Conservation (phyloP, 2,113 vertebrate genomes). For the Loxodonta africana region DNA sequence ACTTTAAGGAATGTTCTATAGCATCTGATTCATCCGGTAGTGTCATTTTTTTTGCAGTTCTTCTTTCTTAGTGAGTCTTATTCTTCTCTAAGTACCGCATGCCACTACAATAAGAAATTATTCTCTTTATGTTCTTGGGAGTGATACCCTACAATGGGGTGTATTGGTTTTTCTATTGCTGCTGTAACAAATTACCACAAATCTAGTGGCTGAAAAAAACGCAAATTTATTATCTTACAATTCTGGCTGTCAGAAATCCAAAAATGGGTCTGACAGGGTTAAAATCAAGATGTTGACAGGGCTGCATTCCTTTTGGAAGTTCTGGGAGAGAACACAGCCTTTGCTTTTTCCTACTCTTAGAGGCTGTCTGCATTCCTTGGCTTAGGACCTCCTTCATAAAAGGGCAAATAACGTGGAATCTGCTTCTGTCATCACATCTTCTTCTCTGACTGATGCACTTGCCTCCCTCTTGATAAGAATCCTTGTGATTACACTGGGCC, state of each 20-base stretch:
- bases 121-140: not conserved
- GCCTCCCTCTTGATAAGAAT: not conserved
- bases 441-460: not conserved
- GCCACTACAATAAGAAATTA: not conserved
- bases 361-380: too few relatives aligned
- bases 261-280: not conserved
- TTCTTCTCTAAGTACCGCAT: not conserved
- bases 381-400: not conserved
- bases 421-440: not conserved
- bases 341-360: too few relatives aligned
- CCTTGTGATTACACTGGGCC: not conserved
- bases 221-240: too few relatives aligned
- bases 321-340: too few relatives aligned
- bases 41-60: not conserved
- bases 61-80: not conserved
- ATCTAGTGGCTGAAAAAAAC: too few relatives aligned
- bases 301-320: too few relatives aligned
- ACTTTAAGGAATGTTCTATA: not conserved
- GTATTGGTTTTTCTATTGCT: not conserved
- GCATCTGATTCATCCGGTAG: not conserved
- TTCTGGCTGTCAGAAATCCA: not conserved
- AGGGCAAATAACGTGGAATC: not conserved
- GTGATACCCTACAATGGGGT: not conserved
- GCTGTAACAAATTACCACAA: not conserved
- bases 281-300: not conserved